Evolutionary conservation across 2,888 invertebrate genomes (phyloP), one percentile per base, ranked within the genome.

Genomic region (Epistrophe grossulariae): DNA sequence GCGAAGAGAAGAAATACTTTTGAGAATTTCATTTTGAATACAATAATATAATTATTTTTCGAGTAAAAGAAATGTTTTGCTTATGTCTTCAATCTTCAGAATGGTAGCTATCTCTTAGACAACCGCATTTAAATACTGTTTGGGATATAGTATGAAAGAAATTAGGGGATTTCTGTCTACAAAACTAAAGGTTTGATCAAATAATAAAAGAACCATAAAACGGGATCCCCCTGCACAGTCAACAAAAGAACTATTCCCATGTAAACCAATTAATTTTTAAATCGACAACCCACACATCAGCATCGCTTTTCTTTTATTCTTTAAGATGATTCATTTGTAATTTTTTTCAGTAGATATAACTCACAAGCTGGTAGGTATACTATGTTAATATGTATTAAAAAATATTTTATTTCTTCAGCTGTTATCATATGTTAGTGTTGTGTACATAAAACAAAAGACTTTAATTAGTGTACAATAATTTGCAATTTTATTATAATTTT

Each of bases 21-120:
- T 0, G 66, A 24, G 71, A 84, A 84, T 11, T 88, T 84, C 84
- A 88, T 88, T 35, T 59, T 81, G 0, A 28, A 15, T 4, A 52
- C 4, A 28, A 0, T 52, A 5, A 11, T 13, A 3, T 11, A 24
- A 11, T 24, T 45, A 52, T 52, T 13, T 9, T 28, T 9, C 2
- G 2, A 15, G 3, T 24, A 31, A 55, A 8, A n/a, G 55, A 31
- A 4, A 17, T 35, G 35, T 59, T n/a, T 59, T 17, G n/a, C 0
- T 31, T 59, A n/a, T n/a, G 10, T 11, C 4, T 35, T 59, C 59
- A 17, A 11, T 35, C 31, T 11, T 35, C 1, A 9, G 59, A 59
- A 59, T 59, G 59, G 35, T 35, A 11, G 1, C 1, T 35, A 6
- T 35, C 10, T 4, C 6, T 17, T 24, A 3, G 11, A 17, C 11